Evolutionary conservation across 2,888 invertebrate species (phyloP), one percentile per base, ranked within the genome.

Genomic region (Nudaria mundana): DNA sequence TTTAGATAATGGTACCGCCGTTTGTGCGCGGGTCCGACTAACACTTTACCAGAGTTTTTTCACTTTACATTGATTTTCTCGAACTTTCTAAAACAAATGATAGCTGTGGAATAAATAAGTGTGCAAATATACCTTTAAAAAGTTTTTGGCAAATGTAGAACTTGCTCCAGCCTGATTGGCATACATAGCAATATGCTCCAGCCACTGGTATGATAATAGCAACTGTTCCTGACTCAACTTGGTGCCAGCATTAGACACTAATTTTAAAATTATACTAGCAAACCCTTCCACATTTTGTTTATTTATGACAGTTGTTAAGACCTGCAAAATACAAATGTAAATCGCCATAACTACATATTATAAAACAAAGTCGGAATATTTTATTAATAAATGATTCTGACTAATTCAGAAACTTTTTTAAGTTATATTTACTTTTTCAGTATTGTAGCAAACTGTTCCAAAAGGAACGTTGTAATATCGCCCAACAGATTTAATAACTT

Each of bases 121-220:
- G n/a, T n/a, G n/a, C n/a, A 11, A 15, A 13, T 20, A 49, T 74
- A 91, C 91, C 81, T 90, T 86, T 48, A 91, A 70, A 38, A 91
- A 85, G 46, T 62, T 77, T 60, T 79, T 89, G 1, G 84, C 79
- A 60, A 90, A 90, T 0, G 55, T 40, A 18, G 87, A 65, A 52
- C 80, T 83, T 7, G 44, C 48, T 1, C 78, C 80, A 5, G 88
- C 89, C 61, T 90, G 90, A 59, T 90, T 89, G 2, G 84, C 77
- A 66, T 89, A 91, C 69, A 90, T 76, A 1, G 91, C 87, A 3
- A 92, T 84, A 63, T 92, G 91, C 64, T 94, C 94, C 20, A 94
- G 71, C 94, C 93, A 94, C 56, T 94, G 94, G 44, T 91, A 90
- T 14, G 89, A 77, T 14, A 87, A 74, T 3, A 89, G 65, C 39